phyloP scores from a whole-genome alignment of 2,797 vertebrate species.

The Malacoctenus gilli region DNA sequence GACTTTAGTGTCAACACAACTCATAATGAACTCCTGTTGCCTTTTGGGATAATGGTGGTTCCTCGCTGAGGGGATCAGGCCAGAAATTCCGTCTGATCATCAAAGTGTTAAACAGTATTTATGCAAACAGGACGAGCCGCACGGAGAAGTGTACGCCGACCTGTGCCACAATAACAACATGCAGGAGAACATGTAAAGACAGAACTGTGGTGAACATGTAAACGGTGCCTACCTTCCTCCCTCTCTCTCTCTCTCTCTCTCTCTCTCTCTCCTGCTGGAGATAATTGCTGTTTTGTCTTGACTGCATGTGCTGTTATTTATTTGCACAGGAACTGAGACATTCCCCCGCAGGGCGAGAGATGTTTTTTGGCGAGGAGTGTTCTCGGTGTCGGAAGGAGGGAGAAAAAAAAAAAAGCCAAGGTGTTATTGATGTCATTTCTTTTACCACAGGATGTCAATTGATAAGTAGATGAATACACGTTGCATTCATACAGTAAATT shows the following conservation, averaged over 20 bases:
- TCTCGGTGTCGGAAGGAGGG: constrained; percentile 22
- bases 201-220: constrained; percentile 47
- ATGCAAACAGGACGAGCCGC: constrained; percentile 56
- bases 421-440: too few species aligned
- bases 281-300: constrained; percentile 86
- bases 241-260: constrained; percentile 22
- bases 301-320: constrained; percentile 73
- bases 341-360: constrained; percentile 61
- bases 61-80: constrained; percentile 60
- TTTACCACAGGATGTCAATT: constrained; percentile 28
- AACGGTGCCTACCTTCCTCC: constrained; percentile 32
- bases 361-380: constrained; percentile 52
- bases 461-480: constrained; percentile 13
- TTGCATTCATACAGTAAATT: too few species aligned
- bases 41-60: constrained; percentile 56
- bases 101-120: constrained; percentile 71
- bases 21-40: constrained; percentile 58
- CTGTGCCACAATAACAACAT: constrained; percentile 51
- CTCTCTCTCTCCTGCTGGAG: constrained; percentile 61
- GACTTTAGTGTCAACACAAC: constrained; percentile 65
- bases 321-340: constrained; percentile 77
- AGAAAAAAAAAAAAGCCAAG: constrained; percentile 25
- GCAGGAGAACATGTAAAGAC: constrained; percentile 64
- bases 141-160: constrained; percentile 33
- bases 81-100: constrained; percentile 60